Percentiles rank a stretch among this genome's conserved stretches.
phyloP scores from a whole-genome alignment of 2,797 vertebrate genomes.

The Enteromius viviparus region DNA sequence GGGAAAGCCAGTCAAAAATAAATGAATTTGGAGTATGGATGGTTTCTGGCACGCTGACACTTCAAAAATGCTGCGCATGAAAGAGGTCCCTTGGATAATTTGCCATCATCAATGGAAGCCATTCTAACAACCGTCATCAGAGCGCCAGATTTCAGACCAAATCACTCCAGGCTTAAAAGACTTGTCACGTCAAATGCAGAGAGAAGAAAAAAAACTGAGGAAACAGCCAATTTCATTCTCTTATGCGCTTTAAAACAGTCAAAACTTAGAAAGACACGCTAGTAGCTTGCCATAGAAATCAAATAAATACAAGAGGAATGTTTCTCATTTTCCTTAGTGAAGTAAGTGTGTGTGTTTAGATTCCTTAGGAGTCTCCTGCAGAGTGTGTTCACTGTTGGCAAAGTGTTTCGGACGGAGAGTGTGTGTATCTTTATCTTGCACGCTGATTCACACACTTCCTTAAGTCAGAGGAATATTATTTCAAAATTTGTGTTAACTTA shows the following conservation, averaged over 20 bases:
- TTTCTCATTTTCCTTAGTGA: slow-evolving; percentile 50
- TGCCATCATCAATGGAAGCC: slow-evolving; percentile 27
- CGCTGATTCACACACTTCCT: background rate
- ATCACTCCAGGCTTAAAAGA: slow-evolving; percentile 38
- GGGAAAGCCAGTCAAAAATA: slow-evolving; percentile 27
- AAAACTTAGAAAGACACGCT: slow-evolving; percentile 34
- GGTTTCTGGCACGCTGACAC: slow-evolving; percentile 34
- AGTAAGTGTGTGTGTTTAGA: slow-evolving; percentile 32
- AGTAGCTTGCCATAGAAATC: slow-evolving; percentile 43
- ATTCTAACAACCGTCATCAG: slow-evolving; percentile 17
- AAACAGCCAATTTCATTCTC: slow-evolving; percentile 49
- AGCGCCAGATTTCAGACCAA: slow-evolving; percentile 29
- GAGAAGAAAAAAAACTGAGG: slow-evolving; percentile 31
- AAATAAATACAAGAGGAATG: slow-evolving; percentile 48
- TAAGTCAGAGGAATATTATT: background rate
- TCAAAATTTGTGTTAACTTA: background rate
- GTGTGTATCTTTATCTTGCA: background rate
- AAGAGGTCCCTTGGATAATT: slow-evolving; percentile 41
- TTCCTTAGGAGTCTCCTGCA: slow-evolving; percentile 25
- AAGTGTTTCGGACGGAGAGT: slow-evolving; percentile 33
- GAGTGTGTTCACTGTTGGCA: slow-evolving; percentile 38
- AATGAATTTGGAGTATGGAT: slow-evolving; percentile 37
- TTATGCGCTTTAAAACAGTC: slow-evolving; percentile 36
- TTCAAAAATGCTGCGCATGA: slow-evolving; percentile 31
- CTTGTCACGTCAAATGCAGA: slow-evolving; percentile 39